Base-by-base conservation (phyloP, 2,888 invertebrate species). In the Pristionchus maxplancki region DNA sequence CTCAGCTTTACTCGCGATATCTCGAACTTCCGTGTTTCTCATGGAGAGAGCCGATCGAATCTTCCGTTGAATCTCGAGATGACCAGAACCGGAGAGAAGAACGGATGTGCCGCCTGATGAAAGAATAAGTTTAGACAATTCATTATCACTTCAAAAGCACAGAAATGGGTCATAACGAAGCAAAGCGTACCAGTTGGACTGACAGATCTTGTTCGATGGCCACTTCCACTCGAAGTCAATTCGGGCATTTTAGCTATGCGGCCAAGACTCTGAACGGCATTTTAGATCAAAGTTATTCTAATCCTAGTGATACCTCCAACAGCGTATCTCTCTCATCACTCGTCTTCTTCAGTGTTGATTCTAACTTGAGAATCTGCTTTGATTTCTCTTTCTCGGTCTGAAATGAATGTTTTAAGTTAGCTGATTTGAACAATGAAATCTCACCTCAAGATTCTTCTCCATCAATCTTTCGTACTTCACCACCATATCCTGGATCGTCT, bases 61-160 rank as follows among this genome's bases (percentile, higher is more conserved):
- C 81, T 88, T 88, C 40, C 88, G n/a, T 34, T 88, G 88, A 28
- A 88, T 81, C 53, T 88, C 88, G 44, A 88, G 58, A 81, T 88
- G 62, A 71, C 78, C 78, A 53, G 81, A 78, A 28, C 85, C 85
- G 20, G 85, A 85, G 37, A 40, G 64, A 64, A 62, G 64, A 64
- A 64, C 34, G 13, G 40, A 8, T 11, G 85, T 37, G 34, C 40
- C 85, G 53, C 64, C 85, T 64, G 44, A 37, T n/a, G n/a, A n/a
- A n/a, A n/a, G 11, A 44, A 44, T 44, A 9, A 6, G 44, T 6
- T 44, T 44, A 44, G 44, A 44, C n/a, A n/a, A 67, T 17, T 28
- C 17, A 4, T 17, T 0, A 44, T 37, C 37, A 37, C 20, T 20
- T 13, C 5, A 20, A 74, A n/a, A n/a, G 24, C 5, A 40, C 9